phyloP scores from a whole-genome alignment of 1,140 invertebrate species.

The Drosophila sp. region DNA sequence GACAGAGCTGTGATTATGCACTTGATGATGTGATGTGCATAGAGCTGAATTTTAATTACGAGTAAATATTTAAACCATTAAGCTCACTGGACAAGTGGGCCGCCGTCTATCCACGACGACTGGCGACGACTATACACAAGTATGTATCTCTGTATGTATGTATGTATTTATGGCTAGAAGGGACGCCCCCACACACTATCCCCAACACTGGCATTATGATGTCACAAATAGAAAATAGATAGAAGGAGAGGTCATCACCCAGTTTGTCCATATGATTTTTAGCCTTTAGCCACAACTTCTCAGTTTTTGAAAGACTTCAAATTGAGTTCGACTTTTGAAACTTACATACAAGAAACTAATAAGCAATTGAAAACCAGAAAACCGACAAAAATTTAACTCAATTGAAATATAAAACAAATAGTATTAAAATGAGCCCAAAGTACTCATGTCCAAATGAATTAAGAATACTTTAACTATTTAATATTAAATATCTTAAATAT shows the following conservation, averaged over 20 bases:
- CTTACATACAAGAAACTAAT: no score
- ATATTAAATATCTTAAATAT: no score
- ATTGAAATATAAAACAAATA: no score
- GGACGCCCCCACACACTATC: neutral
- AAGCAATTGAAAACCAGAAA: no score
- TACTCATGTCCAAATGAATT: no score
- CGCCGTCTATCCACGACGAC: conserved; percentile 15
- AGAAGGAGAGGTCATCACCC: neutral
- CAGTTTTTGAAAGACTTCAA: no score
- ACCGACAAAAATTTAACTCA: no score
- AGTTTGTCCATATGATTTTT: no score
- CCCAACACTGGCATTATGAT: neutral
- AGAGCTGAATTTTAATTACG: conserved; percentile 79
- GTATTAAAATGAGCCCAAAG: no score
- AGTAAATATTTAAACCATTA: conserved; percentile 81
- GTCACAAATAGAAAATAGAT: neutral
- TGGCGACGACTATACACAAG: neutral
- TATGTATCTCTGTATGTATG: neutral
- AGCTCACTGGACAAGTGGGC: conserved; percentile 48
- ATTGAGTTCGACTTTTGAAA: no score
- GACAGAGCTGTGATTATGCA: conserved; percentile 70
- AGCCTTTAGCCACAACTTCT: no score
- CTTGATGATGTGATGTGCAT: conserved; percentile 75
- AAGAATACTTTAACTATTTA: no score
- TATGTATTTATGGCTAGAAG: conserved; percentile 1